Base-by-base conservation (phyloP, 2,113 vertebrate species). In the Diphyllodes magnificus region DNA sequence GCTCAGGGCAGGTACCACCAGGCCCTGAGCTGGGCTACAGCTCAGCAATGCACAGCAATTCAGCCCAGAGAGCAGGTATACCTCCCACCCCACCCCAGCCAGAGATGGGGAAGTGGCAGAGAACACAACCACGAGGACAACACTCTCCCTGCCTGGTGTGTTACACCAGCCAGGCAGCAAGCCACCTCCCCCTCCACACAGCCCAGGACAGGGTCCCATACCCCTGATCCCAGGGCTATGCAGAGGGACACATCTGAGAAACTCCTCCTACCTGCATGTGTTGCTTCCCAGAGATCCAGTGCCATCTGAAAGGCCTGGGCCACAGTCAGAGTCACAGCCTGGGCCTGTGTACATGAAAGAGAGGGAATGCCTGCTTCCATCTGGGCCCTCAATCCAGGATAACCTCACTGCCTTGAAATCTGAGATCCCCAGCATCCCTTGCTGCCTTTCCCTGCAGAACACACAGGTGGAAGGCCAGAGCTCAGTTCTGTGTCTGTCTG, bases 291-390 rank as follows among this genome's bases (percentile, higher is more conserved):
- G 77, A 99, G 97, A 93, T 99, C 98, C 65, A 99, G 96, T 17
- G 99, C 99, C 80, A 99, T 97, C 95, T 99, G 98, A 92, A 99
- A 99, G 42, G 99, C 99, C 97, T 99, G 99, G 10, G 99, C 99
- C 28, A 99, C 98, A 0, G 99, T 99, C 86, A 99, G 97, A 20
- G 99, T 99, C 96, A 99, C 99, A 56, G 98, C 98, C 96, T 99
- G 98, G 89, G 99, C 99, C 99, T 99, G 94, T 3, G n/a, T 5
- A 45, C 15, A 77, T 42, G 63, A 91, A 72, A 60, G n/a, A 69
- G 30, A 37, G 11, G 20, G 39, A 68, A 73, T 2, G 8, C 27
- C 70, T 86, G n/a, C 61, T 92, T 87, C 64, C 59, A n/a, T 13
- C 23, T 39, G 63, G 27, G 16, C 24, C 21, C 33, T 84, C 15